Evolutionary conservation across 1,140 invertebrate species (phyloP), one percentile per base, ranked within the genome.

Genomic region (Drosophila willistoni): DNA sequence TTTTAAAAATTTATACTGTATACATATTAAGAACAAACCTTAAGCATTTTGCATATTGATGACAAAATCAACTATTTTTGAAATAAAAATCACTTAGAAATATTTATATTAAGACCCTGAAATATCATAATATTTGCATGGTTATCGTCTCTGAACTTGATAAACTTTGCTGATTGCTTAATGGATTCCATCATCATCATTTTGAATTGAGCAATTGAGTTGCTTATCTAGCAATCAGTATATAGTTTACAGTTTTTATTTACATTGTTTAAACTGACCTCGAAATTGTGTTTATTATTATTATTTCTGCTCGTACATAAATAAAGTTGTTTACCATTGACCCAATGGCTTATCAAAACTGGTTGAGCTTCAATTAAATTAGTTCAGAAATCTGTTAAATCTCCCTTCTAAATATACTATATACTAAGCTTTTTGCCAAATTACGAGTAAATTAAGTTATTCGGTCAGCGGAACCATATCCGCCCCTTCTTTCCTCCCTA

Each of bases 191-290:
- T 39, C 56, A 59, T 39, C 10, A 19, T 59, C 29, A 29, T 29
- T 6, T 17, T 13, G 56, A 22, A 19, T 51, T 51, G 44, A 22
- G 17, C 44, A 51, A 51, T 51, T 51, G 17, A 4, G 17, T 22
- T 36, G 33, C 56, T 59, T 59, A 59, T 59, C 56, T 59, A 39
- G 56, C 56, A 19, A 59, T 59, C 56, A 59, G 12, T 59, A 14
- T 59, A 12, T 5, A 59, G 14, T 34, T 29, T 29, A 29, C 29
- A 29, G 9, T 36, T 59, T 59, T 36, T 36, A 14, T 59, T 36
- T 59, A 51, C 17, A 22, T 22, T 51, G 9, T 29, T 59, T 17
- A 19, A 59, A 59, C 29, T 39, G 56, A 59, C 56, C 56, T 39
- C 33, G 33, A 59, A 39, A 36, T 39, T 5, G 25, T 36, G 17